Percentiles rank a stretch among this genome's conserved stretches.
These are phyloP conservation scores for Peucedramus taeniatus DNA, from an alignment of 2,113 vertebrate species.

Conservation along the genomic window DNA sequence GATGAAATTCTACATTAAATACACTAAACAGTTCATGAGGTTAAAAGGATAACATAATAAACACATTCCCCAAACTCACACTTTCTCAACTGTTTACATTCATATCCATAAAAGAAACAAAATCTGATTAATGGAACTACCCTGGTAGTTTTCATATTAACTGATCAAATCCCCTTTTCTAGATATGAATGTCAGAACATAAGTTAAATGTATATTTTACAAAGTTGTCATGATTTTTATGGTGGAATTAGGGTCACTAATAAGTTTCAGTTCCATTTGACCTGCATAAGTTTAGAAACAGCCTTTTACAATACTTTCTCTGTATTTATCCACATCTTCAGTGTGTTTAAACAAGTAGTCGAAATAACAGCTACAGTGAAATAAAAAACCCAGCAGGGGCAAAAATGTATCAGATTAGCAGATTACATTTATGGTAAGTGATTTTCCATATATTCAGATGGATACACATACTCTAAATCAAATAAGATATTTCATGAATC, in stretches of 20 bases:
- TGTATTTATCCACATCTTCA: not conserved
- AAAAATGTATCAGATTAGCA: not conserved
- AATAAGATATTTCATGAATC: not conserved
- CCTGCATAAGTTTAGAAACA: not conserved
- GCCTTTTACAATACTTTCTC: not conserved
- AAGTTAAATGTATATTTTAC: constrained; percentile 43
- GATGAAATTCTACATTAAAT: constrained; percentile 16
- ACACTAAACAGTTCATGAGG: constrained; percentile 11
- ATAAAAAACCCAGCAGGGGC: accelerated
- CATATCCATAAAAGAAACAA: constrained; percentile 22
- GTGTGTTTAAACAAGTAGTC: not conserved
- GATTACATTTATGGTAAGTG: not conserved
- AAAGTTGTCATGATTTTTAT: not conserved
- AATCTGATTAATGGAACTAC: constrained; percentile 53
- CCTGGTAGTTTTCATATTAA: constrained; percentile 51
- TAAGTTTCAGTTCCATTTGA: not conserved
- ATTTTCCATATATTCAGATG: not conserved
- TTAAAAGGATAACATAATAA: constrained; percentile 64
- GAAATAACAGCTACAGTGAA: not conserved
- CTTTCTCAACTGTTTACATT: constrained; percentile 52
- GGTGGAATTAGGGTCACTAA: not conserved
- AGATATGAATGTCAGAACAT: constrained; percentile 43
- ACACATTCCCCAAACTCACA: constrained; percentile 27
- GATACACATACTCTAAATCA: not conserved
- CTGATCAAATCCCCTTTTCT: constrained; percentile 17